Evolutionary conservation across 2,888 invertebrate genomes (phyloP), one percentile per base, ranked within the genome.

Genomic region (Drosophila mimica): DNA sequence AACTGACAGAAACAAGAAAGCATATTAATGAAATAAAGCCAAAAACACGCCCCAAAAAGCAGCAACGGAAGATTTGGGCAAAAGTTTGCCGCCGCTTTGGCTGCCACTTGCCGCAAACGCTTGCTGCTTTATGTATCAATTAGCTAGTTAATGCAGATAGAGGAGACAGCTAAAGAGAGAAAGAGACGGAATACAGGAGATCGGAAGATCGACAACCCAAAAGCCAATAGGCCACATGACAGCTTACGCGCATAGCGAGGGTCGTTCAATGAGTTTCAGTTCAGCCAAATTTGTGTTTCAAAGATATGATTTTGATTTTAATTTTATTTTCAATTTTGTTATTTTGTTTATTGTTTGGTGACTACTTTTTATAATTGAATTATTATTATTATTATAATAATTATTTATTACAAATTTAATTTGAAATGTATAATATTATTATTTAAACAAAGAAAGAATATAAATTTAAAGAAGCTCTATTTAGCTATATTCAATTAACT

Each of bases 111-210:
- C 40, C 43, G 7, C 30, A 51, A 51, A 25, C 36, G 43, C 57
- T 33, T 34, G 17, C 60, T 63, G 74, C 57, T 72, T 89, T 89
- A 87, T 87, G 71, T 89, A 87, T 85, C 82, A 85, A 85, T 85
- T 85, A 85, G 82, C 11, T 30, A 20, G 51, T 48, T 20, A 60
- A 36, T 9, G 15, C 28, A n/a, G 54, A 17, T 25, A 46, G 62
- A 34, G 49, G 51, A 33, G 31, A 30, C n/a, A 30, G 11, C n/a
- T 13, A 20, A 17, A 28, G 48, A 15, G 13, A 7, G 15, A 33
- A 34, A 17, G 34, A 34, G n/a, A 25, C 30, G 5, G 33, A 25
- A 6, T n/a, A 7, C 25, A n/a, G n/a, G 4, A 30, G 13, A 48
- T 13, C 13, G n/a, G 8, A 54, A 61, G 65, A 64, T 64, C 52